Evolutionary conservation across 2,888 invertebrate genomes (phyloP), one percentile per base, ranked within the genome.

Genomic region (Napeogenes sylphis): DNA sequence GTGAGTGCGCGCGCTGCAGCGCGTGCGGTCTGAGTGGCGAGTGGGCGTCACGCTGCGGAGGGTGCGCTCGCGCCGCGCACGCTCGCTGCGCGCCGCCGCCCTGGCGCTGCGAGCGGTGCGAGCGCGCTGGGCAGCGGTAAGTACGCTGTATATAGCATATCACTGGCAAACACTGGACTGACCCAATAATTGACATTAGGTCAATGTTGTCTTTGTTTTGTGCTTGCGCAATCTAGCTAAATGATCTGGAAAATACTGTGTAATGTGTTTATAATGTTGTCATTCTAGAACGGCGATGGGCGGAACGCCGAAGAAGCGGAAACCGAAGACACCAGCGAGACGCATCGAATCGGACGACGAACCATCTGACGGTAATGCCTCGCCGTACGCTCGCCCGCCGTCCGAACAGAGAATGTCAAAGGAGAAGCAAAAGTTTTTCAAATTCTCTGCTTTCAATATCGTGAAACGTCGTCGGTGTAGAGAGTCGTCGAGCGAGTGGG

Each of bases 361-460:
- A 81, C 85, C 82, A 68, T 87, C 88, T 74, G 91, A 91, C 81
- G 91, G 91, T 91, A 91, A 91, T 85, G 82, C 80, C 71, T 75
- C 79, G 68, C 67, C 70, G 62, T 70, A 70, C 70, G 66, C 73
- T 64, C 80, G 78, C 70, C 78, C 76, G 82, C 92, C 93, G 81
- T 92, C 93, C 85, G 95, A 95, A 84, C 91, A 89, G 82, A 92
- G 92, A 82, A 95, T 96, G 92, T 95, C 95, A 71, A 95, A 95
- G 90, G 96, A 96, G 91, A 96, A 96, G 86, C 95, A 95, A 87
- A 95, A 95, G 88, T 96, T 96, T 91, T 96, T 96, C 91, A 92
- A 95, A 82, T 92, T 93, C 81, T 95, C 95, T 75, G 95, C 94
- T 61, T 95, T 95, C 83, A 95, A 95, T 83, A 92, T 94, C 68